These are phyloP conservation scores for Heliothis peltigera DNA, from an alignment of 2,888 invertebrate species.

Conservation along the genomic window DNA sequence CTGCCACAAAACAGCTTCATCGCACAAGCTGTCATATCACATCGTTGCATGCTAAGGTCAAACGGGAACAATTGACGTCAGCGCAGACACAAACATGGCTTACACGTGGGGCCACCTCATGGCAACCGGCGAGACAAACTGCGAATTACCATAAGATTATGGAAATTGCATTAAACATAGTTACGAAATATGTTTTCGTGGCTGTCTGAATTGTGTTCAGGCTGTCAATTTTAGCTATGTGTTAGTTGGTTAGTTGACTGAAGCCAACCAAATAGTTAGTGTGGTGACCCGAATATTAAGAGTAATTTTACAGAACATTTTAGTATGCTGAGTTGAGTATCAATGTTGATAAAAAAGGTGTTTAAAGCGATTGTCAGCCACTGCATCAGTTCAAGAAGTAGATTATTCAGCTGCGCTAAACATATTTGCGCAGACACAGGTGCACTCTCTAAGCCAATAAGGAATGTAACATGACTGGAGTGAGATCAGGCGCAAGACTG, in stretches of 20 bases:
- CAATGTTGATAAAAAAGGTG: no score
- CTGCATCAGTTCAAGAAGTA: no score
- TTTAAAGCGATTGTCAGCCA: no score
- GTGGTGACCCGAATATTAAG: no score
- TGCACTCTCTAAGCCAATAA: no score
- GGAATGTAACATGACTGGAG: no score
- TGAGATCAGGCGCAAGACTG: no score
- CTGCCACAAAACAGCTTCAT: constrained; percentile 1
- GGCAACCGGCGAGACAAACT: constrained; percentile 58
- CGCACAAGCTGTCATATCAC: constrained; percentile 11
- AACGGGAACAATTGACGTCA: constrained; percentile 53
- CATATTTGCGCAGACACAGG: no score
- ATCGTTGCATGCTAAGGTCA: constrained; percentile 36
- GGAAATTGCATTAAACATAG: constrained; percentile 50
- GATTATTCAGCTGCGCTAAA: no score
- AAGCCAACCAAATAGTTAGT: no score
- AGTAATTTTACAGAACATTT: no score
- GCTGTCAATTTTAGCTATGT: constrained; percentile 25
- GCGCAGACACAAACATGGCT: constrained; percentile 43
- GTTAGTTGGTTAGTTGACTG: constrained; percentile 6
- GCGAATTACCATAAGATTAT: constrained; percentile 54
- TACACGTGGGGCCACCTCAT: constrained; percentile 61
- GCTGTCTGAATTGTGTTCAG: constrained; percentile 44
- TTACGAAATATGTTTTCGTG: constrained; percentile 51
- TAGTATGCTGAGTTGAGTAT: no score